Percentiles rank a stretch among this genome's conserved stretches.
Conservation (phyloP, 1,140 invertebrate species). For the Lithobius niger region DNA sequence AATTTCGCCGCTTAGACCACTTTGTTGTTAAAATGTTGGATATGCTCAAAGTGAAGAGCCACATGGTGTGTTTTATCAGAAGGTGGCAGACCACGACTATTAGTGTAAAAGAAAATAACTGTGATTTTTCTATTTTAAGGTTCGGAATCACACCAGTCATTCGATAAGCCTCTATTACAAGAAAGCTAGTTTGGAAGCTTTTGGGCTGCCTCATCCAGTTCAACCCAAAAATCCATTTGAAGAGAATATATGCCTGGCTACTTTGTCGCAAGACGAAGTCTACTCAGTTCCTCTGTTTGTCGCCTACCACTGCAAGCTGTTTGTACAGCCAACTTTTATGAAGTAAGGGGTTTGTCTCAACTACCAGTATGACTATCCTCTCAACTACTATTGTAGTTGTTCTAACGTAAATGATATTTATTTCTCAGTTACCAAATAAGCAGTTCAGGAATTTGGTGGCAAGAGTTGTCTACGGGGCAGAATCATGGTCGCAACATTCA, state of each 20-base stretch:
- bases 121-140: constrained; percentile 34
- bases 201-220: constrained; percentile 43
- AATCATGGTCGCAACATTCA: constrained; percentile 27
- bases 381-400: background rate
- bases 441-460: constrained; percentile 61
- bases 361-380: no score
- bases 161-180: constrained; percentile 58
- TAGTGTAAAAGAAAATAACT: background rate
- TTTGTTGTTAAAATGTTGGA: no score
- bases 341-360: no score
- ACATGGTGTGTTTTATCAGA: no score
- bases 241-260: constrained; percentile 52
- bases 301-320: constrained; percentile 63
- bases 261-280: constrained; percentile 54
- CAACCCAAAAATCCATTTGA: constrained; percentile 59
- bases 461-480: constrained; percentile 49
- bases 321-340: constrained; percentile 54
- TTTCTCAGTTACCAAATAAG: constrained; percentile 50
- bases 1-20: no score
- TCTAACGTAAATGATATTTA: background rate
- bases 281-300: constrained; percentile 62
- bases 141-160: constrained; percentile 62
- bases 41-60: no score
- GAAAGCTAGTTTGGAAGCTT: constrained; percentile 48
- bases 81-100: no score